Conservation (phyloP, 2,113 vertebrate species). For the Salminus brasiliensis region DNA sequence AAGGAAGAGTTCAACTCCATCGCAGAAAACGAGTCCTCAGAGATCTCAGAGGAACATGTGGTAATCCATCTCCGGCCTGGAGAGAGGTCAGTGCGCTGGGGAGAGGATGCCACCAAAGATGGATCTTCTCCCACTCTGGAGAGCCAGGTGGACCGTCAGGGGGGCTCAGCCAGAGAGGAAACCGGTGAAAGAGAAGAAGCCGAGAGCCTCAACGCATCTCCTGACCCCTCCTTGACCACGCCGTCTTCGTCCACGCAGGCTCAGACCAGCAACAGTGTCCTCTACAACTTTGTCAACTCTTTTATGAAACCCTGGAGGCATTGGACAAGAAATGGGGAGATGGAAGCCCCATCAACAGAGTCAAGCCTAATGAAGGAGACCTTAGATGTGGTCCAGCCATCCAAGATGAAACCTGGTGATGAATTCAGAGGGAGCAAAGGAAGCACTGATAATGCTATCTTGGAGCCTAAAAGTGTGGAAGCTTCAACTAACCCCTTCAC, state of each 20-base stretch:
- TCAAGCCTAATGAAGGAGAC: conserved; percentile 41
- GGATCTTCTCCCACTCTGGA: conserved; percentile 40
- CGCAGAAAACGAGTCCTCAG: conserved; percentile 65
- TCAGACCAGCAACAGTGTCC: conserved; percentile 65
- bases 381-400: conserved; percentile 49
- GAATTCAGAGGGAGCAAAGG: conserved; percentile 58
- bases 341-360: conserved; percentile 28
- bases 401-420: conserved; percentile 54
- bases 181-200: conserved; percentile 42
- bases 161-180: conserved; percentile 70
- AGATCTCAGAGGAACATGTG: conserved; percentile 77
- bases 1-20: conserved; percentile 61
- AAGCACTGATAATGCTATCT: conserved; percentile 67
- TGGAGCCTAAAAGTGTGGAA: conserved; percentile 56
- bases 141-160: conserved; percentile 56
- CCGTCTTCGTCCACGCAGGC: conserved; percentile 59
- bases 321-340: conserved; percentile 56
- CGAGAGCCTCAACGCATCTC: conserved; percentile 33
- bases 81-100: conserved; percentile 50
- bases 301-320: conserved; percentile 74
- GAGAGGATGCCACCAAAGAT: conserved; percentile 46
- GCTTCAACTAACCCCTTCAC: conserved; percentile 50
- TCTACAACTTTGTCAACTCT: conserved; percentile 73
- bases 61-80: conserved; percentile 67
- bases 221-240: conserved; percentile 49